Conservation (phyloP, 2,113 vertebrate genomes). For the Orycteropus afer region DNA sequence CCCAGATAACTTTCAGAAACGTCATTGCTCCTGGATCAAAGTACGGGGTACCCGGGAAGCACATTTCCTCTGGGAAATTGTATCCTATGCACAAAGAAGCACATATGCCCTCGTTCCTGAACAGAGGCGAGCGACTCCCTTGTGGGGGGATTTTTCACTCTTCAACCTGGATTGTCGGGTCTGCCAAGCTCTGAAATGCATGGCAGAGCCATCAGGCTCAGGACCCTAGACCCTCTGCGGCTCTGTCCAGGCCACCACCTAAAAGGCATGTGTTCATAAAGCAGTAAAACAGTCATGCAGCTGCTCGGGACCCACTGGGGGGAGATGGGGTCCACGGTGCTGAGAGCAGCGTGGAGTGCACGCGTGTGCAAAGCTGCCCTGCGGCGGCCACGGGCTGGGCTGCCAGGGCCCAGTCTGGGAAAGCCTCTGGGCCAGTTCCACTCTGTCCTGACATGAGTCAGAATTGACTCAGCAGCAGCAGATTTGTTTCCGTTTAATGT, state of each 20-base stretch:
- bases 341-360: fast-evolving
- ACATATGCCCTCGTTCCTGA: neutral
- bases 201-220: neutral
- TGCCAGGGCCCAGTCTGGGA: too few relatives aligned
- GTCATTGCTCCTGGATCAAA: neutral
- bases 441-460: too few relatives aligned
- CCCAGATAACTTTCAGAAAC: neutral
- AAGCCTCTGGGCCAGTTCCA: too few relatives aligned
- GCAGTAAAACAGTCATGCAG: neutral
- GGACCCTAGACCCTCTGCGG: neutral
- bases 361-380: fast-evolving
- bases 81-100: neutral
- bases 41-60: neutral
- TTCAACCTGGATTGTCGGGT: neutral
- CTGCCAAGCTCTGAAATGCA: neutral
- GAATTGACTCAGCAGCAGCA: too few relatives aligned
- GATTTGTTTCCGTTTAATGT: too few relatives aligned
- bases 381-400: fast-evolving
- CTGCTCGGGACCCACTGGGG: neutral
- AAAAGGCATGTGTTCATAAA: neutral
- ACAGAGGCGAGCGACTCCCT: neutral
- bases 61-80: neutral
- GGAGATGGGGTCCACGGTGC: fast-evolving
- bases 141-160: neutral
- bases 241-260: neutral